A percentile compares a stretch with the other conserved stretches of the same genome.
These are phyloP conservation scores for Thamnophis elegans DNA, from an alignment of 2,797 vertebrate species.

Conservation along the genomic window DNA sequence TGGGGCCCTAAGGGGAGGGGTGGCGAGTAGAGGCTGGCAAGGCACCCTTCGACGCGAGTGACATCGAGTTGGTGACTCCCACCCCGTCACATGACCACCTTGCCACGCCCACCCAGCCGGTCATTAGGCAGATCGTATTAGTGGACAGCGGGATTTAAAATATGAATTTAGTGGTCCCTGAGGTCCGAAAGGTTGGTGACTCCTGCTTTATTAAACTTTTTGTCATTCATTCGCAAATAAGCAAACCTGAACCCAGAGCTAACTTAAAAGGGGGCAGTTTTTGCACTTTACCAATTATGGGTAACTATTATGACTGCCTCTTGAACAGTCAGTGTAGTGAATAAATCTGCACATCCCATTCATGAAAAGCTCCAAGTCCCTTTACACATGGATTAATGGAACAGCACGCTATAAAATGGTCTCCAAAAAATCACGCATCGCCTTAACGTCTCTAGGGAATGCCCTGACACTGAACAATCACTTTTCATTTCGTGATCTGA, in stretches of 20 bases:
- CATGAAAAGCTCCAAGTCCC: background rate
- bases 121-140: too few species aligned
- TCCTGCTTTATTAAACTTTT: background rate
- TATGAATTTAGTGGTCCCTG: too few species aligned
- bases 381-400: conserved; percentile 30
- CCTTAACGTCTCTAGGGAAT: conserved; percentile 21
- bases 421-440: conserved; percentile 14
- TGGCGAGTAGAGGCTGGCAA: too few species aligned
- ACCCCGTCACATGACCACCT: too few species aligned
- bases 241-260: background rate
- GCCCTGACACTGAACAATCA: conserved; percentile 29
- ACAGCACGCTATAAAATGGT: background rate
- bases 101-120: too few species aligned
- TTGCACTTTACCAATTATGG: background rate
- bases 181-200: too few species aligned
- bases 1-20: too few species aligned
- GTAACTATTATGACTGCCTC: background rate
- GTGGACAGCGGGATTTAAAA: too few species aligned
- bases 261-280: conserved; percentile 3
- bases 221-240: background rate
- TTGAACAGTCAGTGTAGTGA: background rate
- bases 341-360: background rate
- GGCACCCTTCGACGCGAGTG: too few species aligned
- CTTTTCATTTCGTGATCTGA: background rate
- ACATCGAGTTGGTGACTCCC: too few species aligned